Conservation (phyloP, 1,140 invertebrate genomes). For the Philotrypesis tridentata region DNA sequence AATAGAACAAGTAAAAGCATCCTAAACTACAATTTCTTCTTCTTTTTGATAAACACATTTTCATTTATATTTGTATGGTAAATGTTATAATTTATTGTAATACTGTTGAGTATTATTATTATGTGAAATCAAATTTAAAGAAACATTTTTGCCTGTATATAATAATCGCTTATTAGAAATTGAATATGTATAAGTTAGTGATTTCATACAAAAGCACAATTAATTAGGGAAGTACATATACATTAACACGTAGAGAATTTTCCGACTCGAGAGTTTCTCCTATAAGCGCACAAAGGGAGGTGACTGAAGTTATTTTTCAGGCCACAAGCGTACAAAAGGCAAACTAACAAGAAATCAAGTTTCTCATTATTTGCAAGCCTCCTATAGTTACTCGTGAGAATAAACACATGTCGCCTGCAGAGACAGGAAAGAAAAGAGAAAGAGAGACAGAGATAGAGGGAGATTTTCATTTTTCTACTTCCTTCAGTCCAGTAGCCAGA, state of each 20-base stretch:
- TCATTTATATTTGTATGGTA: too few species aligned
- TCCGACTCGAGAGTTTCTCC: neutral
- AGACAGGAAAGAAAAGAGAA: neutral
- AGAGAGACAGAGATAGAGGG: too few species aligned
- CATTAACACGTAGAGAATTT: neutral
- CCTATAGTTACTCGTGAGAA: neutral
- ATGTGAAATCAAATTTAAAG: too few species aligned
- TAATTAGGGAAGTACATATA: constrained; percentile 7
- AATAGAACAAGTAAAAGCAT: too few species aligned
- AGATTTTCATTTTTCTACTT: neutral
- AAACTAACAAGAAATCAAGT: constrained; percentile 1
- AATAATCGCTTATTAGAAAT: too few species aligned
- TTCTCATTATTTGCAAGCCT: constrained; percentile 1
- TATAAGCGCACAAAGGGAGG: neutral
- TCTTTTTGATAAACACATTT: too few species aligned
- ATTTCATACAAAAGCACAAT: neutral
- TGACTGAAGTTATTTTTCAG: constrained; percentile 4
- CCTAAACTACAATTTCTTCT: too few species aligned
- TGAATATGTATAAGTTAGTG: too few species aligned
- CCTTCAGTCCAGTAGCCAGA: neutral
- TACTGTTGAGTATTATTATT: too few species aligned
- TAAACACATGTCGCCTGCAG: neutral
- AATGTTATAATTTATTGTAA: too few species aligned
- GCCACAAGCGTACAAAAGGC: neutral
- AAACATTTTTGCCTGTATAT: too few species aligned